Evolutionary conservation across 2,888 invertebrate species (phyloP), one percentile per base, ranked within the genome.

Genomic region (Macaria notata): DNA sequence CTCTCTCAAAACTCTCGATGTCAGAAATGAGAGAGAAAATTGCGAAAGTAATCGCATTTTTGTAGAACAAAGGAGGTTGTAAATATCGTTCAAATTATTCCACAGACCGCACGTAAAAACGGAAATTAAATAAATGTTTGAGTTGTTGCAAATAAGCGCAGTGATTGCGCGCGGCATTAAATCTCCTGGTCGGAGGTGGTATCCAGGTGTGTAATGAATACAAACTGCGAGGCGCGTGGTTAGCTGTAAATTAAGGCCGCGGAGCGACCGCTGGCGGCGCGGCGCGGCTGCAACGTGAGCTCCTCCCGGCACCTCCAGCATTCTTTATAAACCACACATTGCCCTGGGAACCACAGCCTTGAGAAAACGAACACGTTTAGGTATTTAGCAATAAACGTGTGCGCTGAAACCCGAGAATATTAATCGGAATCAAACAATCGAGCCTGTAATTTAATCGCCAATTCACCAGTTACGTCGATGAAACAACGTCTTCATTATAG

Each of bases 201-300:
- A 74, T 78, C 80, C 81, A 86, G 85, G 86, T 84, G 75, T 81
- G 83, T 88, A 87, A 89, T 90, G 86, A 88, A 89, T 86, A 90
- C 84, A 87, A 89, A 88, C 83, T 86, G 88, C 85, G 86, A 83
- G 73, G 77, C 79, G 83, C 79, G 79, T 78, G 83, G 84, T 83
- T 84, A 84, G 81, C 81, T 81, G 81, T 88, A 88, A 88, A 88
- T 89, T 85, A 88, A 82, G 83, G 77, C 77, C 69, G 75, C 76
- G 78, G 70, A 64, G 73, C 62, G 59, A 81, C 82, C 80, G 72
- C 76, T 68, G 49, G 70, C 71, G 70, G 67, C 65, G 69, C 65
- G 64, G 68, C 63, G 65, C 69, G 66, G 62, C 68, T 69, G 73
- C 72, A 71, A 71, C 63, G 68, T 62, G 68, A 68, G 68, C 71